These are phyloP conservation scores for Alethe castanea DNA, from an alignment of 2,113 vertebrate genomes.

Conservation along the genomic window DNA sequence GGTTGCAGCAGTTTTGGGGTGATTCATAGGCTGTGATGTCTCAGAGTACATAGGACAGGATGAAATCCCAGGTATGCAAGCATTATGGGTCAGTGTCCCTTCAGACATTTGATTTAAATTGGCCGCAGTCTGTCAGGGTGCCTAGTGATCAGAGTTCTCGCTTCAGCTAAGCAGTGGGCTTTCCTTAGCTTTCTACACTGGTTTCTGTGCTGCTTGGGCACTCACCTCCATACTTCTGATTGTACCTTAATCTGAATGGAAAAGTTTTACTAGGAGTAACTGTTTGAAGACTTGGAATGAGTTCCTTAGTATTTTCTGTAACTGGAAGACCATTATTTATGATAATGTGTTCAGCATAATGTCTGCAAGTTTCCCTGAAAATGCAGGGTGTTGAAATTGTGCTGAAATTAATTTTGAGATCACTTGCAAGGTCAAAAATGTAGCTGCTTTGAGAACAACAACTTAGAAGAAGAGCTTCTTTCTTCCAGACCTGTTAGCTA, in stretches of 20 bases:
- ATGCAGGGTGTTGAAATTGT: neutral
- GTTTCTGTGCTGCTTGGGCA: neutral
- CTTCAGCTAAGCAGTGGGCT: neutral
- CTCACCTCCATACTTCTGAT: neutral
- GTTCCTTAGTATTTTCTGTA: neutral
- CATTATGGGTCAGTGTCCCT: neutral
- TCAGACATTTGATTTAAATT: neutral
- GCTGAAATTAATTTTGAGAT: neutral
- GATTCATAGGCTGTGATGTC: neutral
- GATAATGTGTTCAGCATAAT: neutral
- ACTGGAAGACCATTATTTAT: neutral
- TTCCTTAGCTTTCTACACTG: neutral
- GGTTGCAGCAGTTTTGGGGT: neutral
- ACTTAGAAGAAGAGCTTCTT: neutral
- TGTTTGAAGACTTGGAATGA: neutral
- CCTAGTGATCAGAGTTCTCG: neutral
- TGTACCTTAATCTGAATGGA: neutral
- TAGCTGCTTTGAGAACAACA: neutral
- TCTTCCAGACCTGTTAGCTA: neutral
- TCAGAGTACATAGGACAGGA: neutral
- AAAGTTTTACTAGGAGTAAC: neutral
- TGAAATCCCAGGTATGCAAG: neutral
- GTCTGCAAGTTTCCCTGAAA: neutral
- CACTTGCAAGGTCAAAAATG: neutral
- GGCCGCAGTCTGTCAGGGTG: accelerated